Conservation (phyloP, 2,113 vertebrate genomes). For the Malurus alboscapulatus region DNA sequence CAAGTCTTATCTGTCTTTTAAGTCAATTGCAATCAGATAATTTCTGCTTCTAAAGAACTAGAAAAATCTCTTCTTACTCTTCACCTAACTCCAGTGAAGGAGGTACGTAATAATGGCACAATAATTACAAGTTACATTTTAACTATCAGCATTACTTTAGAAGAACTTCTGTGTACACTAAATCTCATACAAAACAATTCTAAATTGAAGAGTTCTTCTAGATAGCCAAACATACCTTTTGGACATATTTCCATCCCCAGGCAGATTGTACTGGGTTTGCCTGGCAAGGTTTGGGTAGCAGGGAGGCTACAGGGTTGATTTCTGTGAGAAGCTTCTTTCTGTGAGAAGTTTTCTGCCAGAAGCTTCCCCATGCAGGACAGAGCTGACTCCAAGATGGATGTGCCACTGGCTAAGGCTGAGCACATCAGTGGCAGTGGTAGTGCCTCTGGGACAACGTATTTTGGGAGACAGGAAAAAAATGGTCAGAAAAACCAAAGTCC, state of each 20-base stretch:
- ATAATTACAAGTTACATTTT: background rate
- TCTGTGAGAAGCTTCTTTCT: background rate
- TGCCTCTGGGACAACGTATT: background rate
- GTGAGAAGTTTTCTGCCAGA: background rate
- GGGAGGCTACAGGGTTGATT: background rate
- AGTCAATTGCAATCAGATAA: background rate
- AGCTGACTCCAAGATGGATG: accelerated
- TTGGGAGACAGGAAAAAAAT: background rate
- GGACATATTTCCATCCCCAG: background rate
- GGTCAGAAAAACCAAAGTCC: background rate
- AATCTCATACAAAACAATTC: background rate
- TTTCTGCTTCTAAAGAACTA: background rate
- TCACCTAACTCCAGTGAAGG: background rate
- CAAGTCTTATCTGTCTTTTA: background rate
- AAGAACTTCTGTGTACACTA: background rate
- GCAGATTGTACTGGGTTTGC: background rate
- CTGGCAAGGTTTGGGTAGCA: background rate
- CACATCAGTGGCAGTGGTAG: accelerated
- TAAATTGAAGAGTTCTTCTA: background rate
- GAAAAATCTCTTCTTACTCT: background rate
- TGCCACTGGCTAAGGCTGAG: background rate
- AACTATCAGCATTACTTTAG: background rate
- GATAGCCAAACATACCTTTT: background rate
- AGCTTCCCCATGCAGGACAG: background rate
- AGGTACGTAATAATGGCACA: background rate